These are phyloP conservation scores for Pachypsylla venusta DNA, from an alignment of 1,140 invertebrate species.

Conservation along the genomic window DNA sequence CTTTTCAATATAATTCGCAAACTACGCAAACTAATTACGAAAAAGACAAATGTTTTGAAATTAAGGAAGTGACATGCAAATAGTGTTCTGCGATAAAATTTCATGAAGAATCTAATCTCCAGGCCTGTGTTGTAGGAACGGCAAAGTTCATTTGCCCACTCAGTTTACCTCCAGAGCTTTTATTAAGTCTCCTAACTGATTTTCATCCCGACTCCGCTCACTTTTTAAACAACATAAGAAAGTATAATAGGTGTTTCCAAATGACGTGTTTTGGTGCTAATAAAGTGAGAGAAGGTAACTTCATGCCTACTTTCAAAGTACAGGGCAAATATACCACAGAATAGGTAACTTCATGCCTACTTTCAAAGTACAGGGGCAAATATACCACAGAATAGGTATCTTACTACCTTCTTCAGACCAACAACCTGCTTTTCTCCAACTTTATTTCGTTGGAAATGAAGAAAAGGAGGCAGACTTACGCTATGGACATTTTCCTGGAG, in stretches of 20 bases:
- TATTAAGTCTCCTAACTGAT: slow-evolving; percentile 16
- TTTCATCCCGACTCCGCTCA: slow-evolving; percentile 24
- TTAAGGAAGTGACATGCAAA: slow-evolving; percentile 25
- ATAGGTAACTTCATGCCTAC: slow-evolving; percentile 30
- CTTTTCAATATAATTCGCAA: neutral
- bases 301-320: slow-evolving; percentile 32
- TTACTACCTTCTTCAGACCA: slow-evolving; percentile 25
- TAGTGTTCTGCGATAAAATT: slow-evolving; percentile 28
- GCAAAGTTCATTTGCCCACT: slow-evolving; percentile 21
- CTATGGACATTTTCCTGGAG: neutral
- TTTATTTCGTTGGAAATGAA: slow-evolving; percentile 30
- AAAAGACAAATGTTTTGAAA: slow-evolving; percentile 15
- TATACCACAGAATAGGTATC: slow-evolving; percentile 33
- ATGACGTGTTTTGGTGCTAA: slow-evolving; percentile 30
- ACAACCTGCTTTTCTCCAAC: slow-evolving; percentile 31
- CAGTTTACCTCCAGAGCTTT: slow-evolving; percentile 15
- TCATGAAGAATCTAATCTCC: slow-evolving; percentile 27
- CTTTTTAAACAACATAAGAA: slow-evolving; percentile 29
- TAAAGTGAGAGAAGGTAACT: slow-evolving; percentile 25
- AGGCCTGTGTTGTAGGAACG: slow-evolving; percentile 25
- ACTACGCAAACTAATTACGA: slow-evolving; percentile 7
- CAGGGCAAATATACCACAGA: slow-evolving; percentile 34
- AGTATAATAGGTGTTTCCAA: slow-evolving; percentile 30
- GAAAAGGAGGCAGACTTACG: slow-evolving; percentile 17
- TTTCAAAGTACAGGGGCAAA: slow-evolving; percentile 35